Evolutionary conservation across 2,113 vertebrate species (phyloP).

Genomic region (Poecile atricapillus): DNA sequence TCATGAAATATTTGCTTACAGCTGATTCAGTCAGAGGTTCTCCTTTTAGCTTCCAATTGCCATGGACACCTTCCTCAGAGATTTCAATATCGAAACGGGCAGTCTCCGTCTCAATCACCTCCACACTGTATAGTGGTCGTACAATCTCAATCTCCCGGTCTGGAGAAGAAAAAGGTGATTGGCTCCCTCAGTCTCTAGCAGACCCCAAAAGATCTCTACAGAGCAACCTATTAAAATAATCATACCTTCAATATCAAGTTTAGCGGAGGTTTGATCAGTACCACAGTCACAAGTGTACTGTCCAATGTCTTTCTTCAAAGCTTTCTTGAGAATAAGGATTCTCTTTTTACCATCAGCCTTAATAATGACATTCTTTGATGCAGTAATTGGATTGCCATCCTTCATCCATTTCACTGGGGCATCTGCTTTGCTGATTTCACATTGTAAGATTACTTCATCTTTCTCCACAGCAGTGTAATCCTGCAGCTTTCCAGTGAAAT

Average conservation of each 20-base stretch:
- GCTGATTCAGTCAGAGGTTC: constrained; percentile 84
- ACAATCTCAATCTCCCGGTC: constrained; percentile 95
- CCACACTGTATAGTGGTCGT: constrained; percentile 89
- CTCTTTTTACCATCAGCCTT: constrained; percentile 89
- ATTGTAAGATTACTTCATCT: constrained; percentile 89
- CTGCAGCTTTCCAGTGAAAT: constrained; percentile 93
- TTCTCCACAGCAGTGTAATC: constrained; percentile 95
- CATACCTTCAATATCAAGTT: constrained; percentile 92
- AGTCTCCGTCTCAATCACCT: constrained; percentile 93
- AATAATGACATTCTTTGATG: constrained; percentile 87
- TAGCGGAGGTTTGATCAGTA: constrained; percentile 90
- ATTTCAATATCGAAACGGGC: constrained; percentile 95
- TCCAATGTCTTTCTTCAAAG: constrained; percentile 83
- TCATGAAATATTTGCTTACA: constrained; percentile 77
- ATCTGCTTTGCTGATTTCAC: constrained; percentile 90
- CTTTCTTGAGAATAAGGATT: constrained; percentile 85
- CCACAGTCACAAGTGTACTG: constrained; percentile 91
- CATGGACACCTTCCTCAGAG: constrained; percentile 91
- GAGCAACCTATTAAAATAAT: background rate
- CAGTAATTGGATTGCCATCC: constrained; percentile 86
- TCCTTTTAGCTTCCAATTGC: constrained; percentile 92
- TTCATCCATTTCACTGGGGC: constrained; percentile 93
- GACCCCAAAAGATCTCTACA: background rate
- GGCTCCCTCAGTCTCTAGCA: background rate
- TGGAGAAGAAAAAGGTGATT: constrained; percentile 19